Evolutionary conservation across 2,113 vertebrate genomes (phyloP).

Genomic region (Calidris pugnax): DNA sequence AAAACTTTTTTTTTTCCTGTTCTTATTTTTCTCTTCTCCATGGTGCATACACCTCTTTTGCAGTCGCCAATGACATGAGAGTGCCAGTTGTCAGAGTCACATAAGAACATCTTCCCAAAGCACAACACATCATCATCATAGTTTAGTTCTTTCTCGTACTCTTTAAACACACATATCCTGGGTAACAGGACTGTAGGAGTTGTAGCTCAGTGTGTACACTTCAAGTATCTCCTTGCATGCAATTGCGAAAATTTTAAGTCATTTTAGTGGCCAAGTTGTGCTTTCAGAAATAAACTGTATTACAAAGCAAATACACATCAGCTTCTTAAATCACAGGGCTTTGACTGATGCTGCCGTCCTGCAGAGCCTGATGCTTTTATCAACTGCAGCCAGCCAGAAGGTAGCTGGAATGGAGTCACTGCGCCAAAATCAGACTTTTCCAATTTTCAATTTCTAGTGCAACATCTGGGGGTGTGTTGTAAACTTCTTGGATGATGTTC

Average conservation of each 20-base stretch:
- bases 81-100: neutral
- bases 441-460: neutral
- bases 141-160: neutral
- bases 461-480: neutral
- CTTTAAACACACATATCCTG: neutral
- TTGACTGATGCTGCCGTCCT: neutral
- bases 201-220: neutral
- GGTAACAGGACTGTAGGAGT: neutral
- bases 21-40: neutral
- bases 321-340: neutral
- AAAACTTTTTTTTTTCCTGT: neutral
- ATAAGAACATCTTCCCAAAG: neutral
- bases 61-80: neutral
- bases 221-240: accelerated
- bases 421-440: neutral
- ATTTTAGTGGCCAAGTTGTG: neutral
- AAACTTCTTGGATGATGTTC: neutral
- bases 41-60: neutral
- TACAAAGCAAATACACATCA: neutral
- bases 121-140: neutral
- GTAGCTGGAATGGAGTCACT: neutral
- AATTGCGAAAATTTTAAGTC: neutral
- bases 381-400: neutral
- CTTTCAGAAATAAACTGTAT: neutral
- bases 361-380: neutral